Conservation (phyloP, 2,113 vertebrate species). For the Malaclemys terrapin region DNA sequence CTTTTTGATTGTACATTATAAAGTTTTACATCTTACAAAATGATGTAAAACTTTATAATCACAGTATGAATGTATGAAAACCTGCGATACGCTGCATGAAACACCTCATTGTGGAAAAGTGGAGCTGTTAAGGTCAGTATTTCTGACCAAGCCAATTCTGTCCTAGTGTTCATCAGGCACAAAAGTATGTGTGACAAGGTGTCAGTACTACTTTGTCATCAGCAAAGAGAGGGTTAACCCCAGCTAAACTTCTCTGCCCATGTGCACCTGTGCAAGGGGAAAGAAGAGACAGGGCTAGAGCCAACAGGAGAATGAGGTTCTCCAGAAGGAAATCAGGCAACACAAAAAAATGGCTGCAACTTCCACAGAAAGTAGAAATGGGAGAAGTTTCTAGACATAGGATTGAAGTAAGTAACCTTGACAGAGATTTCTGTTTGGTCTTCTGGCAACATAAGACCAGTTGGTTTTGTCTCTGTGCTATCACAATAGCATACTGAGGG, state of each 20-base stretch:
- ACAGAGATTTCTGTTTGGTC: neutral
- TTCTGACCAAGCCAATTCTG: neutral
- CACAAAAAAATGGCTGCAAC: neutral
- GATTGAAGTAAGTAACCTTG: neutral
- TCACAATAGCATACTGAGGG: neutral
- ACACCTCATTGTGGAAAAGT: neutral
- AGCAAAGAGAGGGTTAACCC: neutral
- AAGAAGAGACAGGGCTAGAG: neutral
- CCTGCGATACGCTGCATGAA: neutral
- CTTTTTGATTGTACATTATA: neutral
- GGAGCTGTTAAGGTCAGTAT: neutral
- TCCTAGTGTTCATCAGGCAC: neutral
- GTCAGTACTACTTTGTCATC: neutral
- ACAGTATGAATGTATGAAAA: neutral
- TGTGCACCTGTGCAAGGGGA: neutral
- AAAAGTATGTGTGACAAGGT: neutral
- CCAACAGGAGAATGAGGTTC: neutral
- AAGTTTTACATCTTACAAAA: too few relatives aligned
- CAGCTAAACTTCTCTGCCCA: neutral
- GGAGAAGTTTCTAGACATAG: neutral
- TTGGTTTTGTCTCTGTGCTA: neutral
- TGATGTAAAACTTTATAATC: neutral
- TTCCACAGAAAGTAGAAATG: neutral
- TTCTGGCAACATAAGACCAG: neutral
- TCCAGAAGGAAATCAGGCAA: neutral